phyloP scores from a whole-genome alignment of 2,797 vertebrate genomes.

The Rhinella marina region DNA sequence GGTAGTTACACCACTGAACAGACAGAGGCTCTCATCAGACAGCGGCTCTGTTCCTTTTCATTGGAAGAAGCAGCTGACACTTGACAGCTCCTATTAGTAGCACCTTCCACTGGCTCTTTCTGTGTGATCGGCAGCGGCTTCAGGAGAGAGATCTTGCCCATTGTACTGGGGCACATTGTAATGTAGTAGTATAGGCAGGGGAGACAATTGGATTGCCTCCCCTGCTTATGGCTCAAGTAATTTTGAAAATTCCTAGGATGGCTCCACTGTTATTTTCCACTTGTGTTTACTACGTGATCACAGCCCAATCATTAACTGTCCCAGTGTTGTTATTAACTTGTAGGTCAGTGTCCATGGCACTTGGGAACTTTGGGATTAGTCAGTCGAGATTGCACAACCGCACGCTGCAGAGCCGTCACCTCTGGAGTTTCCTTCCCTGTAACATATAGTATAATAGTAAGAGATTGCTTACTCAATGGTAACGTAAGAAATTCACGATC shows the following conservation, averaged over 20 bases:
- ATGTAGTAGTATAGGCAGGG: neutral
- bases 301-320: neutral
- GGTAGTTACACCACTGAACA: too few relatives aligned
- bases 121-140: too few relatives aligned
- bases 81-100: neutral
- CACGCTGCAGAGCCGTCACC: neutral
- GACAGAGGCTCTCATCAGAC: too few relatives aligned
- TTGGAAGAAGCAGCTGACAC: neutral
- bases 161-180: neutral
- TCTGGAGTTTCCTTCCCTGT: neutral
- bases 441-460: neutral
- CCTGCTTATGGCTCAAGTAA: neutral
- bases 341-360: neutral
- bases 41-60: too few relatives aligned
- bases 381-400: neutral
- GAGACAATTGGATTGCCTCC: neutral
- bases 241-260: neutral
- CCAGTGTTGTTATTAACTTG: neutral
- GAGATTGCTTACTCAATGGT: neutral
- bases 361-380: slow-evolving; percentile 19
- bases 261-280: neutral
- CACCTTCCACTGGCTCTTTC: too few relatives aligned
- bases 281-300: neutral
- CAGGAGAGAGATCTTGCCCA: too few relatives aligned
- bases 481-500: neutral